Evolutionary conservation across 2,113 vertebrate species (phyloP).

Genomic region (Rissa tridactyla): DNA sequence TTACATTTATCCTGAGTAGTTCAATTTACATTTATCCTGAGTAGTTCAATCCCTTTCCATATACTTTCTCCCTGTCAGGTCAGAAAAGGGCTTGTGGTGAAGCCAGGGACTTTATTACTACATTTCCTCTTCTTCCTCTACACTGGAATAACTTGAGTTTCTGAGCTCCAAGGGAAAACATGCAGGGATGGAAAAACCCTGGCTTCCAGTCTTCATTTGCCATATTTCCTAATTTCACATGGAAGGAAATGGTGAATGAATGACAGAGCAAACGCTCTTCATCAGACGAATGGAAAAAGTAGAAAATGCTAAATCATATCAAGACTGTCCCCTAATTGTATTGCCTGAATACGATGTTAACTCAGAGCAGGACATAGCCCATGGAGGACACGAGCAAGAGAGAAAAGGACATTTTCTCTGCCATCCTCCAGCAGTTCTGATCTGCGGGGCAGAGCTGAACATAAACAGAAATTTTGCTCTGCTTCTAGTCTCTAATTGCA

Average conservation of each 20-base stretch:
- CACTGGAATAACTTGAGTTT: neutral
- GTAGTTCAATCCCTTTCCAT: neutral
- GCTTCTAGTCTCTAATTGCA: slow-evolving; percentile 7
- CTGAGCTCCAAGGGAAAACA: neutral
- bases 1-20: neutral
- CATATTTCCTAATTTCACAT: neutral
- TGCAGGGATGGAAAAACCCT: neutral
- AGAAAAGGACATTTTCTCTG: neutral
- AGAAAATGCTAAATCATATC: neutral
- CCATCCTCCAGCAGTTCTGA: neutral
- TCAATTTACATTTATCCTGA: neutral
- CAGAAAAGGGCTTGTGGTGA: neutral
- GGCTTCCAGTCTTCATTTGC: neutral
- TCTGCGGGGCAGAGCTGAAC: neutral
- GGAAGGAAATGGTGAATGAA: slow-evolving; percentile 4
- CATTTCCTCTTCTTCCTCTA: neutral
- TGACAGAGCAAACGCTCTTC: neutral
- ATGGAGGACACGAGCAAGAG: neutral
- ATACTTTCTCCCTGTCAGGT: neutral
- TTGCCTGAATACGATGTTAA: neutral
- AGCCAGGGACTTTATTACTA: neutral
- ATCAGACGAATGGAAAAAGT: neutral
- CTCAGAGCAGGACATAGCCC: neutral
- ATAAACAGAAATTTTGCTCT: neutral
- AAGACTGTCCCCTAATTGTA: neutral